These are phyloP conservation scores for Meteorus cinctellus DNA, from an alignment of 2,888 invertebrate species.

Conservation along the genomic window DNA sequence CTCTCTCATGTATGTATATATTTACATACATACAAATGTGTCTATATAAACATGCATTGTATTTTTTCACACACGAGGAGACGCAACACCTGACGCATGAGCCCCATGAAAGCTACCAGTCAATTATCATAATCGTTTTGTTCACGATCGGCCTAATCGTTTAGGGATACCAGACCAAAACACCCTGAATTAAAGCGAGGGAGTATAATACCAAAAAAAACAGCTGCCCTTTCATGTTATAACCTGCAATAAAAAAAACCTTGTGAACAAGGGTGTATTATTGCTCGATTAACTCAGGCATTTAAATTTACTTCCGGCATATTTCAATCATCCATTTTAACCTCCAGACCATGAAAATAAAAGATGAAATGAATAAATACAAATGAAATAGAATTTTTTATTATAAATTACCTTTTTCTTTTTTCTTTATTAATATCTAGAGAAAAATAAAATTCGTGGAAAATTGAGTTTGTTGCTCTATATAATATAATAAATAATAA, in stretches of 20 bases:
- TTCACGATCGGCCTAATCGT: constrained; percentile 51
- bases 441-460: not conserved
- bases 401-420: not conserved
- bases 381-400: not conserved
- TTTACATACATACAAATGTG: not conserved
- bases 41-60: not conserved
- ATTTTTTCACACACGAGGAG: constrained; percentile 35
- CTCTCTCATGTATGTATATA: not conserved
- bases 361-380: not conserved
- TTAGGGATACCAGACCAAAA: constrained; percentile 38
- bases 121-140: constrained; percentile 44
- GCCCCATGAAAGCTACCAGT: constrained; percentile 31
- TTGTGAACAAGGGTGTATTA: constrained; percentile 28
- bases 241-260: not conserved
- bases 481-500: constrained; percentile 3
- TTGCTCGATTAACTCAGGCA: constrained; percentile 66
- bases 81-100: constrained; percentile 40
- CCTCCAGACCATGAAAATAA: not conserved
- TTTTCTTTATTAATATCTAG: not conserved
- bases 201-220: constrained; percentile 26
- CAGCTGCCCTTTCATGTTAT: constrained; percentile 30
- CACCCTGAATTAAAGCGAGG: not conserved
- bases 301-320: constrained; percentile 67
- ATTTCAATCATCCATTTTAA: constrained; percentile 16
- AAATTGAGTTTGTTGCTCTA: not conserved